A percentile compares a stretch with the other conserved stretches of the same genome.
These are phyloP conservation scores for Orthosia cruda DNA, from an alignment of 2,888 invertebrate genomes.

Conservation along the genomic window DNA sequence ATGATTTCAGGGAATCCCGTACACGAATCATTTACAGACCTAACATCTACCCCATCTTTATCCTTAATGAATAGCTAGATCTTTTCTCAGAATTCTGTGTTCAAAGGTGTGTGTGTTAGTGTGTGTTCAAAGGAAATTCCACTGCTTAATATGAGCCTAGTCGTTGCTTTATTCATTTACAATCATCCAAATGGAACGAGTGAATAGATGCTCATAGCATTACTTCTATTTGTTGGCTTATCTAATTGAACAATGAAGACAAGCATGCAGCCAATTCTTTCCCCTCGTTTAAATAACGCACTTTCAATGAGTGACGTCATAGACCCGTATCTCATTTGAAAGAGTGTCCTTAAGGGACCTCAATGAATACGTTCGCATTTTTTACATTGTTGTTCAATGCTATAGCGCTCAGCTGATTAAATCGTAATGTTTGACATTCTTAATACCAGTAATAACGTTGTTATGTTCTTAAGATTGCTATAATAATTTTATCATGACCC, in stretches of 20 bases:
- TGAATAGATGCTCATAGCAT: conserved; percentile 71
- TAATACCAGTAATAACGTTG: not conserved
- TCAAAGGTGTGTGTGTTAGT: too few relatives aligned
- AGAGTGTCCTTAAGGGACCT: conserved; percentile 38
- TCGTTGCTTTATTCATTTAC: conserved; percentile 54
- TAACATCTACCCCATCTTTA: not conserved
- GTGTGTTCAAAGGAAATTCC: conserved; percentile 46
- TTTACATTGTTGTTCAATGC: conserved; percentile 6
- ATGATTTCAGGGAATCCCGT: conserved; percentile 9
- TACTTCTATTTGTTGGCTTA: conserved; percentile 67
- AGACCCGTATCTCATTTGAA: conserved; percentile 44
- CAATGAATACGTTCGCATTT: conserved; percentile 38
- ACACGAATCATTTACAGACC: not conserved
- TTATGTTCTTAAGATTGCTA: conserved; percentile 10
- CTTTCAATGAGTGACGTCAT: conserved; percentile 66
- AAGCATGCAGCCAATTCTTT: conserved; percentile 75
- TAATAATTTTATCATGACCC: conserved; percentile 11
- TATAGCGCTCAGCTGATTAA: not conserved
- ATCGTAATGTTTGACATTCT: conserved; percentile 17
- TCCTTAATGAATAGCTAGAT: not conserved
- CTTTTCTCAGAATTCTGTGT: conserved; percentile 1
- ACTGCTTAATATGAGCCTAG: conserved; percentile 13
- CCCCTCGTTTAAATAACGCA: conserved; percentile 62
- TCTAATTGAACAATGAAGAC: conserved; percentile 79
- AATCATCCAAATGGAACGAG: conserved; percentile 66